Evolutionary conservation across 2,888 invertebrate species (phyloP).

Genomic region (Epinotia nisella): DNA sequence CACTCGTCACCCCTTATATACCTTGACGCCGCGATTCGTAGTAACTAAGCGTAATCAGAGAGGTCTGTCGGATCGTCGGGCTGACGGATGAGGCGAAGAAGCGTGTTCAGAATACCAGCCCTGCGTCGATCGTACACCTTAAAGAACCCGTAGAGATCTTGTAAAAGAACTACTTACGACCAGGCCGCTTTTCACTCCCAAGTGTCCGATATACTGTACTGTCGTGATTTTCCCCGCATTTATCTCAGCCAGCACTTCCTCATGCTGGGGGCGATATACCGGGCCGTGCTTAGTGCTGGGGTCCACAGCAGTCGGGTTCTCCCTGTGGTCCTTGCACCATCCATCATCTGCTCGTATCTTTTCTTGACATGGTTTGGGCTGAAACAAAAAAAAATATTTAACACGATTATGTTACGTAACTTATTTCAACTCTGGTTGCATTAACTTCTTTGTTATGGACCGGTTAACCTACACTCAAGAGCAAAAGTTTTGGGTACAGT

Average conservation of each 20-base stretch:
- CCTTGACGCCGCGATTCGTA: no score
- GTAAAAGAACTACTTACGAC: slow-evolving; percentile 3
- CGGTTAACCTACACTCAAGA: no score
- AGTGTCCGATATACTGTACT: not conserved
- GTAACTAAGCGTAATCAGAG: no score
- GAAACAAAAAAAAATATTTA: slow-evolving; percentile 5
- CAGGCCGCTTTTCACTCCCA: not conserved
- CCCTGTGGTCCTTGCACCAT: slow-evolving; percentile 9
- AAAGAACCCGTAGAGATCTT: not conserved
- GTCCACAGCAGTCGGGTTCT: not conserved
- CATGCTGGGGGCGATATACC: not conserved
- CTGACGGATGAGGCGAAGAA: no score
- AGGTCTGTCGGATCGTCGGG: no score
- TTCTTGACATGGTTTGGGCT: slow-evolving; percentile 12
- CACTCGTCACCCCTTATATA: no score
- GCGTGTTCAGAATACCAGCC: no score
- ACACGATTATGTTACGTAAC: not conserved
- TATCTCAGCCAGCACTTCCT: slow-evolving; percentile 6
- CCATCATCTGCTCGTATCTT: not conserved
- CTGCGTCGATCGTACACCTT: not conserved
- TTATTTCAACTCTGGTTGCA: no score
- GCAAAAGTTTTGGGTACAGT: no score
- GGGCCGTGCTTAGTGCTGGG: not conserved
- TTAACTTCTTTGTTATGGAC: no score
- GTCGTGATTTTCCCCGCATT: slow-evolving; percentile 5